Evolutionary conservation across 2,797 vertebrate species (phyloP).

Genomic region (Clarias platycephalus): DNA sequence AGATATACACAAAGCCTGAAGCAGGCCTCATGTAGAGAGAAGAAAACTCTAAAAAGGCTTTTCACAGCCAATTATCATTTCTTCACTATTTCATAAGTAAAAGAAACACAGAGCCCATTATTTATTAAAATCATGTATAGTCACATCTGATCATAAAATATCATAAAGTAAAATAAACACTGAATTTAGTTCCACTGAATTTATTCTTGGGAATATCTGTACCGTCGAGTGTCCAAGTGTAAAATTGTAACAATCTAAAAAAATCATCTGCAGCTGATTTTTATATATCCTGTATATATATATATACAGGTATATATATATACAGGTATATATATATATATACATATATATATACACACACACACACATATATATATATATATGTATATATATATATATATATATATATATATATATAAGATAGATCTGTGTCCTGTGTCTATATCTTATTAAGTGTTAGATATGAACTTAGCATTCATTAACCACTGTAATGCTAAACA

Average conservation of each 20-base stretch:
- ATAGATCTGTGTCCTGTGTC: neutral
- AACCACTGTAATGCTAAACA: neutral
- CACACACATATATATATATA: no score
- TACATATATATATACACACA: no score
- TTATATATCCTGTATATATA: no score
- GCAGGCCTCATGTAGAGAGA: constrained; percentile 4
- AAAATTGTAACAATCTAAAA: neutral
- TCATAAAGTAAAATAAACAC: neutral
- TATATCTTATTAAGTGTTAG: neutral
- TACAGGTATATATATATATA: no score
- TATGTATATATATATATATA: no score
- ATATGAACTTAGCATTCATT: constrained; percentile 4
- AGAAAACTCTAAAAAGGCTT: constrained; percentile 34
- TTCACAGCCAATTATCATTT: constrained; percentile 13
- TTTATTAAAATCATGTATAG: neutral
- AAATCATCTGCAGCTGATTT: neutral
- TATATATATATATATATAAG: no score
- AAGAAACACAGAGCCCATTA: neutral
- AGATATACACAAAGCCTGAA: constrained; percentile 33
- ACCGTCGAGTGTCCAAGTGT: neutral
- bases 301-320: no score
- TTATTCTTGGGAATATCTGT: neutral
- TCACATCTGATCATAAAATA: neutral
- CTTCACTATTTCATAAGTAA: constrained; percentile 9
- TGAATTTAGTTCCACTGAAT: neutral